Evolutionary conservation across 1,140 invertebrate species (phyloP).

Genomic region (Temnothorax nylanderi): DNA sequence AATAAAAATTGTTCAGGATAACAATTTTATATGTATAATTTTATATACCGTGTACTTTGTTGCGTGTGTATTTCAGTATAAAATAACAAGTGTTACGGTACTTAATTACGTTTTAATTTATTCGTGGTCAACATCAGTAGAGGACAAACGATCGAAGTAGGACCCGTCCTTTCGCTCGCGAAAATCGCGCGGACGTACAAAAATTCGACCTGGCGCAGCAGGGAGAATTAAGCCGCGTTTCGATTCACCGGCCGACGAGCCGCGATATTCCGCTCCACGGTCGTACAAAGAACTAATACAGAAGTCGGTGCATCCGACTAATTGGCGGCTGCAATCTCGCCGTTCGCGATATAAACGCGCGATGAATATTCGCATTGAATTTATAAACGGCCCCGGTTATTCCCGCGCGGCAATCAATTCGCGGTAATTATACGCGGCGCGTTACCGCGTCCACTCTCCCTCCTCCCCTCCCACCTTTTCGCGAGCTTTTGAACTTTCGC

Average conservation of each 20-base stretch:
- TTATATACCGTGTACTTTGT: background rate
- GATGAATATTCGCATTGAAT: slow-evolving; percentile 64
- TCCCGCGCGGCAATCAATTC: slow-evolving; percentile 64
- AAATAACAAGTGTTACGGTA: background rate
- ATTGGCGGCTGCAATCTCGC: slow-evolving; percentile 39
- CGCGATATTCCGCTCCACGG: background rate
- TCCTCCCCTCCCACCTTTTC: background rate
- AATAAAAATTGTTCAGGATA: background rate
- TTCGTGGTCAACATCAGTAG: background rate
- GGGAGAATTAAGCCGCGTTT: background rate
- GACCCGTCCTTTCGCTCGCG: background rate
- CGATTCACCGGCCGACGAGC: background rate
- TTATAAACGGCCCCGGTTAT: slow-evolving; percentile 51
- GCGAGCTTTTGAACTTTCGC: slow-evolving; percentile 57
- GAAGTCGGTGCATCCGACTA: slow-evolving; percentile 32
- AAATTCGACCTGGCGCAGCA: background rate
- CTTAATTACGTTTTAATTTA: background rate
- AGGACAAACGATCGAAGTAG: background rate
- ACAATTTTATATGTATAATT: background rate
- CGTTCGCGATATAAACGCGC: slow-evolving; percentile 45
- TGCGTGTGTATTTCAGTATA: background rate
- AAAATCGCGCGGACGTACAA: background rate
- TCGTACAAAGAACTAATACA: slow-evolving; percentile 40
- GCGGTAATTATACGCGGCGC: slow-evolving; percentile 58
- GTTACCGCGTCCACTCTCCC: slow-evolving; percentile 25